These are phyloP conservation scores for Centropus unirufus DNA, from an alignment of 2,113 vertebrate species.

Conservation along the genomic window DNA sequence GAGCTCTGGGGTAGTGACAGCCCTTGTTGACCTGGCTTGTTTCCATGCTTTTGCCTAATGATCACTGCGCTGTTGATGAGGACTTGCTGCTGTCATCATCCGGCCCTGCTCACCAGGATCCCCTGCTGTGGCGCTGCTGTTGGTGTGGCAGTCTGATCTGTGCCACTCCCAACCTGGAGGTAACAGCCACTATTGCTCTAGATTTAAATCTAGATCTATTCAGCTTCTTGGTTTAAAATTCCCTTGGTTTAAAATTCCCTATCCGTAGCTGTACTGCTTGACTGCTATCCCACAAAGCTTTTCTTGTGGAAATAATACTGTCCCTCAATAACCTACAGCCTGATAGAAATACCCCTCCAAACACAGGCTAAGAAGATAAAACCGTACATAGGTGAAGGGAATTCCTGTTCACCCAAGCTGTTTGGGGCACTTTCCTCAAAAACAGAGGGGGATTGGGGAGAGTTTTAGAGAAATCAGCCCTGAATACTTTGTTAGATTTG, in stretches of 20 bases:
- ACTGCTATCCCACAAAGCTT: neutral
- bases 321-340: neutral
- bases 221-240: neutral
- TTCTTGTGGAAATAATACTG: neutral
- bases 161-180: too few species aligned
- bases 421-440: neutral
- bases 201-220: neutral
- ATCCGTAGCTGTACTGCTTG: neutral
- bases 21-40: too few species aligned
- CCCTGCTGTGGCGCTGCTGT: too few species aligned
- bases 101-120: too few species aligned
- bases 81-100: too few species aligned
- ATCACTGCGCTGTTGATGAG: too few species aligned
- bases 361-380: neutral
- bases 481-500: neutral
- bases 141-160: too few species aligned
- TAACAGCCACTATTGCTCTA: neutral
- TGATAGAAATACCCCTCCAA: neutral
- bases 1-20: too few species aligned
- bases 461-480: neutral
- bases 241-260: neutral
- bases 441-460: too few species aligned
- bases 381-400: neutral
- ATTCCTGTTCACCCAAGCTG: neutral
- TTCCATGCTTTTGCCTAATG: too few species aligned